phyloP scores from a whole-genome alignment of 1,140 invertebrate genomes.

The Harpegnathos saltator region DNA sequence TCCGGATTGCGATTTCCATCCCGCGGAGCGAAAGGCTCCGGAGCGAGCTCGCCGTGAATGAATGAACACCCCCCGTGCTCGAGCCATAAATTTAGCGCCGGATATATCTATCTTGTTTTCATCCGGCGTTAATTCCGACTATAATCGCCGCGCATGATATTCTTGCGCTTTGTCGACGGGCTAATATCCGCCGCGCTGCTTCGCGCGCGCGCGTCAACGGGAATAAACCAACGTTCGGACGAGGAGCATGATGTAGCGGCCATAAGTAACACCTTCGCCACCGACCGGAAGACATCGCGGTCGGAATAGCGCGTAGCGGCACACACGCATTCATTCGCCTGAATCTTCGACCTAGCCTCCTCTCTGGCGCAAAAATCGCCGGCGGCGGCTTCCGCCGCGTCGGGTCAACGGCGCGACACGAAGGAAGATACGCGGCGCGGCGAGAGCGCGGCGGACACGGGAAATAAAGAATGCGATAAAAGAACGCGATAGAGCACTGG shows the following conservation, averaged over 20 bases:
- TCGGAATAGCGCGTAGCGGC: background rate
- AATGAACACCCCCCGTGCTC: background rate
- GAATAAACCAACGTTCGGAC: background rate
- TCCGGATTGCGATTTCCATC: slow-evolving; percentile 21
- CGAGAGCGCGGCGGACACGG: background rate
- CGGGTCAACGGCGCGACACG: slow-evolving; percentile 54
- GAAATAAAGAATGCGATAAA: slow-evolving; percentile 57
- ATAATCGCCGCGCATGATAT: slow-evolving; percentile 2
- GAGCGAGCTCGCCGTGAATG: background rate
- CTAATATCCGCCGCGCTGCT: background rate
- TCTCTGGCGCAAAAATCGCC: slow-evolving; percentile 37
- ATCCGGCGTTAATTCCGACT: background rate
- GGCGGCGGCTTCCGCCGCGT: slow-evolving; percentile 36
- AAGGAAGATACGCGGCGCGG: slow-evolving; percentile 28
- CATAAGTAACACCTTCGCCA: no score
- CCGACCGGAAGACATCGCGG: no score
- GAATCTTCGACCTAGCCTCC: slow-evolving; percentile 40
- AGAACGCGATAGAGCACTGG: slow-evolving; percentile 29
- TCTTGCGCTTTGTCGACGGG: background rate
- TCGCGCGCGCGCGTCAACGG: background rate
- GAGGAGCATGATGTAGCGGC: no score
- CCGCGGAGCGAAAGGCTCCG: background rate
- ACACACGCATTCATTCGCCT: slow-evolving; percentile 32
- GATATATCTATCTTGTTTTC: background rate
- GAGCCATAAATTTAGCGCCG: background rate